phyloP scores from a whole-genome alignment of 1,140 invertebrate genomes.

The Leptopilina clavipes region DNA sequence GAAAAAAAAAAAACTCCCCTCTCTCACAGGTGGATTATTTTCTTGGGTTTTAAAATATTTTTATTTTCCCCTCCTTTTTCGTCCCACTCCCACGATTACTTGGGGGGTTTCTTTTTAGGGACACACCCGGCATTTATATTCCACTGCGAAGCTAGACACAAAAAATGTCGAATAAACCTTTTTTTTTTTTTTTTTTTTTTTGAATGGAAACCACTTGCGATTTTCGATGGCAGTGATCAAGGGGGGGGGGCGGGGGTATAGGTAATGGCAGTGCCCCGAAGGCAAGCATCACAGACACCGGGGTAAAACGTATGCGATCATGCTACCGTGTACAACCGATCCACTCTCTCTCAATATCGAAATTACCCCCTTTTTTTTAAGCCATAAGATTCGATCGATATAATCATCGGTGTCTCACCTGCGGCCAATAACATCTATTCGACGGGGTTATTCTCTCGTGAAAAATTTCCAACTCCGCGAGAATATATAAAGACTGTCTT shows the following conservation, averaged over 20 bases:
- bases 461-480: background rate
- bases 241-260: constrained; percentile 37
- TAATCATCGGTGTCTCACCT: constrained; percentile 13
- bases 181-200: background rate
- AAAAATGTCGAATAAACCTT: constrained; percentile 58
- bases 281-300: constrained; percentile 49
- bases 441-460: background rate
- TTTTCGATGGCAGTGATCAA: constrained; percentile 68
- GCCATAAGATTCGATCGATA: constrained; percentile 45
- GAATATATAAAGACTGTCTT: constrained; percentile 4
- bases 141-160: constrained; percentile 71
- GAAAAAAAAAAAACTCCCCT: too few species aligned
- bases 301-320: constrained; percentile 57
- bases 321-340: constrained; percentile 65
- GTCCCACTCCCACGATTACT: constrained; percentile 46
- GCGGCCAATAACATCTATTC: constrained; percentile 13
- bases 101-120: constrained; percentile 35
- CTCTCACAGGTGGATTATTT: background rate
- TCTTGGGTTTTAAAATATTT: background rate
- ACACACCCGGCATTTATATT: constrained; percentile 69
- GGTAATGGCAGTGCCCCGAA: constrained; percentile 67
- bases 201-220: constrained; percentile 57
- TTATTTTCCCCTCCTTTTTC: constrained; percentile 45
- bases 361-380: constrained; percentile 62
- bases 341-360: constrained; percentile 54